Evolutionary conservation across 1,140 invertebrate species (phyloP), one percentile per base, ranked within the genome.

Genomic region (Rhysida immarginata): DNA sequence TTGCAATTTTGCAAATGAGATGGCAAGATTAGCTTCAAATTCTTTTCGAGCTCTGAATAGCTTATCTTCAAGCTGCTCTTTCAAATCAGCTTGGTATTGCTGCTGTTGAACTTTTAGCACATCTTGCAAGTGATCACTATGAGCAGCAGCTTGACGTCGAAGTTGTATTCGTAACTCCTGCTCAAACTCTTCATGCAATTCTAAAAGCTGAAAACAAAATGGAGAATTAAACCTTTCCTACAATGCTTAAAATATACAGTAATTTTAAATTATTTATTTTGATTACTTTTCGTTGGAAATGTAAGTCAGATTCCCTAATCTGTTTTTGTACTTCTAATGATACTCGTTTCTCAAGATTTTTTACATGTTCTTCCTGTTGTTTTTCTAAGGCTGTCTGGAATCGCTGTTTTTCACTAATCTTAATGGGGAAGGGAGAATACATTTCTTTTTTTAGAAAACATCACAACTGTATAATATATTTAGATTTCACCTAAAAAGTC

Each of bases 91-190:
- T 54, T 81, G 75, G 16, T 84, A 69, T 66, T 91, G 83, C 54
- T 75, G 72, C 60, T 85, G 79, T 61, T 85, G 85, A 11, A 79
- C 71, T 26, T 75, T 72, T 1, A 94, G 68, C 0, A 82, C 79
- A 64, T 87, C 83, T 56, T 77, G 75, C 48, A 94, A 69, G 67
- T 93, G 85, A 68, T 92, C 87, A 26, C 78, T 74, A 69, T 93
- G 87, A 11, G 87, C 81, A 61, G 87, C 82, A 3, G 85, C 77
- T 64, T 92, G 87, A 35, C 82, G 71, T 62, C 83, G 81, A 45
- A 95, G 65, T 65, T 90, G 82, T 43, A 76, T 68, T n/a, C 83
- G 75, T 26, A 93, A 69, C 61, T 91, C 83, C 44, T 75, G 69
- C 65, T 92, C 82, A 61, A 81, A 77, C 35, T 79, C 75, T 59